Conservation (phyloP, 2,888 invertebrate genomes). For the Aporophyla nigra region DNA sequence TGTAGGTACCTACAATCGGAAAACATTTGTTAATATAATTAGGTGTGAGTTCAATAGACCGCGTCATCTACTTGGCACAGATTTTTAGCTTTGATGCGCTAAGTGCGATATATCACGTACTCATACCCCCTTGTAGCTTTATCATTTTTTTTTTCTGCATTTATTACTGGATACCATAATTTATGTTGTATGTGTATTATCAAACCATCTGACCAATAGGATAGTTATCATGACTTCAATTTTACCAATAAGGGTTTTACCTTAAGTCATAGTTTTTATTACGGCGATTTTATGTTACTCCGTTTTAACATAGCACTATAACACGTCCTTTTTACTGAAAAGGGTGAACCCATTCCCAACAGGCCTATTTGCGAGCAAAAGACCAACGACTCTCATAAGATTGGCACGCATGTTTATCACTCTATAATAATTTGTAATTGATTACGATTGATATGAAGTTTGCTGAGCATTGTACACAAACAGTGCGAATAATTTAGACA, state of each 20-base stretch:
- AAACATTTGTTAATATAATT: conserved; percentile 9
- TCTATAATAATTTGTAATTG: background rate
- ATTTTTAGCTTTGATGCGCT: conserved; percentile 25
- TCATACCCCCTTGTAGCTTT: conserved; percentile 2
- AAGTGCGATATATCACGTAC: conserved; percentile 41
- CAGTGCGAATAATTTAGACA: background rate
- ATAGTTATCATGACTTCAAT: conserved; percentile 4
- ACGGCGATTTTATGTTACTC: no score
- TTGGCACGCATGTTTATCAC: background rate
- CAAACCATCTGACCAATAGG: conserved; percentile 1
- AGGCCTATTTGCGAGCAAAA: background rate
- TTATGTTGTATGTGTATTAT: conserved; percentile 2
- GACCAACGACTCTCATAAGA: no score
- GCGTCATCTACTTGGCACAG: conserved; percentile 40
- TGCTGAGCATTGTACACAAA: background rate
- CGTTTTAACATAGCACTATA: background rate
- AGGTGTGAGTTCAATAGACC: conserved; percentile 33
- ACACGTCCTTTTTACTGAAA: background rate
- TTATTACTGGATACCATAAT: background rate
- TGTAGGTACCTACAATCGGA: background rate
- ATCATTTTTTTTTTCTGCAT: background rate
- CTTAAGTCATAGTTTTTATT: no score
- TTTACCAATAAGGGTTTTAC: background rate
- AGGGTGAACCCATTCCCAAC: background rate
- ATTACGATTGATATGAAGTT: conserved; percentile 8